Evolutionary conservation across 2,797 vertebrate species (phyloP).

Genomic region (Acropternis orthonyx): DNA sequence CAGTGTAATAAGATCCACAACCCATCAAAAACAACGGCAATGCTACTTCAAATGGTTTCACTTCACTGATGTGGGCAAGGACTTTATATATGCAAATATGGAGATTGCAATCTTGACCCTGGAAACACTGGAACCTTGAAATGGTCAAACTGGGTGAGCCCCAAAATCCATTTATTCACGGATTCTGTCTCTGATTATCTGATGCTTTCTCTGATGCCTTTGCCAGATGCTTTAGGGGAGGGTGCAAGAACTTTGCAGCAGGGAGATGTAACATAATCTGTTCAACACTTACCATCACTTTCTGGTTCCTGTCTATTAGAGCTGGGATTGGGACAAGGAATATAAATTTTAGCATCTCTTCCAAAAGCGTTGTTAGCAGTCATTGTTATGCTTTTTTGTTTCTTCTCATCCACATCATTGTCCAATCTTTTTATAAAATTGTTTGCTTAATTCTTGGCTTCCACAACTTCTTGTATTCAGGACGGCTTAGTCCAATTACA

Average conservation of each 20-base stretch:
- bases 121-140: neutral
- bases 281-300: neutral
- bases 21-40: neutral
- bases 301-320: neutral
- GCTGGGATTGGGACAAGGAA: neutral
- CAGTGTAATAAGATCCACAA: neutral
- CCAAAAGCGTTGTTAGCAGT: neutral
- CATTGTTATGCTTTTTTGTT: neutral
- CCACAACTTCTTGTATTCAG: neutral
- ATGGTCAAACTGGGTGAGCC: neutral
- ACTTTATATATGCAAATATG: neutral
- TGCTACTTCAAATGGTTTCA: neutral
- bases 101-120: neutral
- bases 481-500: neutral
- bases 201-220: slow-evolving; percentile 17
- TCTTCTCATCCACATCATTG: neutral
- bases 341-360: neutral
- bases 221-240: slow-evolving; percentile 33
- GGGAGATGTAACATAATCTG: neutral
- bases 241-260: neutral
- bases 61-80: neutral
- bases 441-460: neutral
- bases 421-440: neutral
- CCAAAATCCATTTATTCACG: neutral
- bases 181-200: neutral